Percentiles rank a stretch among this genome's conserved stretches.
Conservation (phyloP, 1,140 invertebrate genomes). For the Apis laboriosa region DNA sequence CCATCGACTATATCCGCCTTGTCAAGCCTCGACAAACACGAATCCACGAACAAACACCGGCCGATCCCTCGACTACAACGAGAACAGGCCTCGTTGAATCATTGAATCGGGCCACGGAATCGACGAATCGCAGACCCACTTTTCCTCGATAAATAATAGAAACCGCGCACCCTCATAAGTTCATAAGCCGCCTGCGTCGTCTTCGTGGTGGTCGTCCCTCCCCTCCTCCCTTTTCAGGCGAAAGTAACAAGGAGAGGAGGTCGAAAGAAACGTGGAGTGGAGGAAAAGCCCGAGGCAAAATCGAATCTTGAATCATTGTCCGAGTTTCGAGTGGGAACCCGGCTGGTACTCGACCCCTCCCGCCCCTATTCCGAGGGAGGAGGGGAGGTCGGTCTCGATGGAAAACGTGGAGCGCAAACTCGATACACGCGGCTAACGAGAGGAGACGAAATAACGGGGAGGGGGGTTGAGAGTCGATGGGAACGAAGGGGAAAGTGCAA, state of each 20-base stretch:
- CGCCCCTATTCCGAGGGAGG: too few species aligned
- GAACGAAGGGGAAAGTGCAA: conserved; percentile 30
- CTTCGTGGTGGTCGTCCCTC: not conserved
- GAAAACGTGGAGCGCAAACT: conserved; percentile 51
- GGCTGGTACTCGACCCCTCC: conserved; percentile 8
- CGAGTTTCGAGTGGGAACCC: conserved; percentile 53
- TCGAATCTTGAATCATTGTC: conserved; percentile 44
- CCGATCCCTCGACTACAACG: not conserved
- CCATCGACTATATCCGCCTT: not conserved
- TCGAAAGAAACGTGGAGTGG: conserved; percentile 25
- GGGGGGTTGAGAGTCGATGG: not conserved
- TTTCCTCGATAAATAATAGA: conserved; percentile 55
- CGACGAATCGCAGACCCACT: conserved; percentile 22
- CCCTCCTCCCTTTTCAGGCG: not conserved
- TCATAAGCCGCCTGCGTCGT: not conserved
- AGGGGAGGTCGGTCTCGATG: not conserved
- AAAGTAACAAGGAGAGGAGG: conserved; percentile 51
- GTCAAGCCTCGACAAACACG: not conserved
- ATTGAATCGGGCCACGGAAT: conserved; percentile 36
- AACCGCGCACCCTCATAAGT: not conserved
- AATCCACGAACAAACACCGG: not conserved
- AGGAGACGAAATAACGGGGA: conserved; percentile 1
- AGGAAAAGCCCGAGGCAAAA: conserved; percentile 46
- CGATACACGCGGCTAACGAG: conserved; percentile 53
- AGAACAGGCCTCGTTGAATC: conserved; percentile 21